Base-by-base conservation (phyloP, 1,140 invertebrate species). In the Lanistes nyassanus region DNA sequence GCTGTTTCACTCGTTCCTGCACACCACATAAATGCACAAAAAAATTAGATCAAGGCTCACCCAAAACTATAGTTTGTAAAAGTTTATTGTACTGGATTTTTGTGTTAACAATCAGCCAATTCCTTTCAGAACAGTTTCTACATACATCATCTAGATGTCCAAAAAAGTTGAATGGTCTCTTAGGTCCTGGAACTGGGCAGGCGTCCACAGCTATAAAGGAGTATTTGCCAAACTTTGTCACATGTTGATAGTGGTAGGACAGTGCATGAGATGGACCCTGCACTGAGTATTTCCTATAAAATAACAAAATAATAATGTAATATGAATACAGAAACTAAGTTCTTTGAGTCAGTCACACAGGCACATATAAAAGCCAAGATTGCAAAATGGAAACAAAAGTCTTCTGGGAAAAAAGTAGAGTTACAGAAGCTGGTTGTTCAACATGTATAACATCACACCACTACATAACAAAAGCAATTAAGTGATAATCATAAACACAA, bases 151-250 rank as follows among this genome's bases (percentile, higher is more conserved):
- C 91, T 51, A 94, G 81, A 55, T 92, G 91, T 31, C 96, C 97
- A 86, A 98, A 93, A 88, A 98, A 98, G 92, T 98, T 98, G 85
- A 97, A 97, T 6, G 96, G 96, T 82, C 96, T 90, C 79, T 93
- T 92, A 16, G 95, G 93, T 13, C 96, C 96, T 36, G 95, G 95
- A 76, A 95, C 92, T 21, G 86, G 85, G 64, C 94, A 96, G n/a
- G 95, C 95, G 90, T 98, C 96, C 47, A 98, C 89, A 0, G 92
- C 96, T 77, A 98, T 92, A 88, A 98, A 97, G 26, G 94, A 93
- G 82, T 90, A 92, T 29, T 93, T 88, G 23, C 85, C 85, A 75
- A 85, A 90, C 37, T 87, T 81, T 62, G 79, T 82, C 37, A 89
- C 86, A 55, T 94, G 86, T 81, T 92, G 92, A 86, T 95, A 92